A percentile compares a stretch with the other conserved stretches of the same genome.
phyloP scores from a whole-genome alignment of 2,888 invertebrate genomes.

The Brenthis daphne region DNA sequence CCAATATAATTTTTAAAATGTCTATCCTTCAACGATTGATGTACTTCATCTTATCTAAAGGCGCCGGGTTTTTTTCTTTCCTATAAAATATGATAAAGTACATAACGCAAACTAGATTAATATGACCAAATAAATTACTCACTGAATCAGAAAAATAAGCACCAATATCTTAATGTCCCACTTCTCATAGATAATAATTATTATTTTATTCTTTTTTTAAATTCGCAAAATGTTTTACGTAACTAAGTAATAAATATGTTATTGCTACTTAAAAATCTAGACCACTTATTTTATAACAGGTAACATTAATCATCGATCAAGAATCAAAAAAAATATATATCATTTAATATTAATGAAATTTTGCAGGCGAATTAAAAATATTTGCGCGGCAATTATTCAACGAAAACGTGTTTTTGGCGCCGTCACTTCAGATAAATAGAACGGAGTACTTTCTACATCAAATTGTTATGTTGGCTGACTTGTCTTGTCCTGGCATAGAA shows the following conservation, averaged over 20 bases:
- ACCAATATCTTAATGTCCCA: too few relatives aligned
- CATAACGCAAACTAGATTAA: too few relatives aligned
- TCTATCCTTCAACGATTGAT: too few relatives aligned
- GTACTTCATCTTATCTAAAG: too few relatives aligned
- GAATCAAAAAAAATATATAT: neutral
- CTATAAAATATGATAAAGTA: too few relatives aligned
- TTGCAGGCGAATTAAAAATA: constrained; percentile 52
- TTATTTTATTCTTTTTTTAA: too few relatives aligned
- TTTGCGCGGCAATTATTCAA: constrained; percentile 50
- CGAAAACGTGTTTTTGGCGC: constrained; percentile 48
- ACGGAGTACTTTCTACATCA: constrained; percentile 59
- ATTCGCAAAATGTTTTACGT: too few relatives aligned
- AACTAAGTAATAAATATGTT: constrained; percentile 29
- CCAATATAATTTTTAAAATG: too few relatives aligned
- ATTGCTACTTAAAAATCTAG: constrained; percentile 1
- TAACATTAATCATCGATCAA: constrained; percentile 2
- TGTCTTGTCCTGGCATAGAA: constrained; percentile 57
- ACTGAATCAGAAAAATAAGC: too few relatives aligned
- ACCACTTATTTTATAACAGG: constrained; percentile 1
- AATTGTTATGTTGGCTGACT: constrained; percentile 61
- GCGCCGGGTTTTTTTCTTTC: too few relatives aligned
- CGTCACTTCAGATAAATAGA: constrained; percentile 57
- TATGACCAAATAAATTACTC: too few relatives aligned
- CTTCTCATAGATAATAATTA: too few relatives aligned
- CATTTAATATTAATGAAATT: neutral